Percentiles rank a stretch among this genome's conserved stretches.
Evolutionary conservation across 2,113 vertebrate genomes (phyloP).

Genomic region (Eubucco bourcierii): DNA sequence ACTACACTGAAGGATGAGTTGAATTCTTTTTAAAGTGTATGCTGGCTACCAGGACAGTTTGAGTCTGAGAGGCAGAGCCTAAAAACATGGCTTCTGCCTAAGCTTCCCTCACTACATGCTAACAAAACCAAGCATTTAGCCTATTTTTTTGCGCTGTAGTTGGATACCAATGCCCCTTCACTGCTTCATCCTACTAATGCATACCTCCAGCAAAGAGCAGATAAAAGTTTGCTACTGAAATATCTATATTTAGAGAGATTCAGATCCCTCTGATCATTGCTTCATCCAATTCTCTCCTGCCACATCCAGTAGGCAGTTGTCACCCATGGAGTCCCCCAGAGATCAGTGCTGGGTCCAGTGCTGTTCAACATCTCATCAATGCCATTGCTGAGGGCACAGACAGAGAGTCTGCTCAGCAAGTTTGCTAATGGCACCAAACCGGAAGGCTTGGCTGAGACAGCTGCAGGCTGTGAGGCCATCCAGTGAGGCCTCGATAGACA

Average conservation of each 20-base stretch:
- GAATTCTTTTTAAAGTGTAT: not conserved
- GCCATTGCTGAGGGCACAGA: no score
- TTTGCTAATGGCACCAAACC: no score
- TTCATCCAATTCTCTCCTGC: not conserved
- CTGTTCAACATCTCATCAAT: no score
- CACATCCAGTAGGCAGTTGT: no score
- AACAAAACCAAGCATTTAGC: not conserved
- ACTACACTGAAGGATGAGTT: not conserved
- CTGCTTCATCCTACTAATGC: accelerated
- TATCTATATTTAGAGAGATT: not conserved
- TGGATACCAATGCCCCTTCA: not conserved
- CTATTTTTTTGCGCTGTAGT: not conserved
- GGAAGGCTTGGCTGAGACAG: no score
- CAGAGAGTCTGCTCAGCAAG: no score
- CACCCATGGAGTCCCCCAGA: no score
- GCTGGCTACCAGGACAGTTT: not conserved
- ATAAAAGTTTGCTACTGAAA: not conserved
- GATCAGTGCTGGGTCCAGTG: no score
- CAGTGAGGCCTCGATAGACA: no score
- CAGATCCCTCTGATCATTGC: not conserved
- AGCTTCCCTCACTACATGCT: accelerated
- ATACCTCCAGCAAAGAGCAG: not conserved
- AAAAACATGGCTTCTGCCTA: not conserved
- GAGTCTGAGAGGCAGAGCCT: not conserved
- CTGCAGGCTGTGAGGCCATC: no score